Percentiles rank a stretch among this genome's conserved stretches.
These are phyloP conservation scores for Lateolabrax maculatus DNA, from an alignment of 2,797 vertebrate species.

Conservation along the genomic window DNA sequence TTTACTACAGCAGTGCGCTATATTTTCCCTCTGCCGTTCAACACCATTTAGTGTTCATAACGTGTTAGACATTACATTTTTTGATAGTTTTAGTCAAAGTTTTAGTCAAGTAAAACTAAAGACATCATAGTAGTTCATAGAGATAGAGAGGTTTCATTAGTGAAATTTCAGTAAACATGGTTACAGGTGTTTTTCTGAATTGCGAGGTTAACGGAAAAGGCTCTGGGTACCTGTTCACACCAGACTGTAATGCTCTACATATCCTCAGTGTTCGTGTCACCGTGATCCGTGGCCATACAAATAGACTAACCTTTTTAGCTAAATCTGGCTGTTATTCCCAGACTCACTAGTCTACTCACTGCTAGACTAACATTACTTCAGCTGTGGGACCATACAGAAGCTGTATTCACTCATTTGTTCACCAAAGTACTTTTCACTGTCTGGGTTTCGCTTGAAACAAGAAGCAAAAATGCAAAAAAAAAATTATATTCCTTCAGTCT, in stretches of 20 bases:
- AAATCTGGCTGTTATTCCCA: not conserved
- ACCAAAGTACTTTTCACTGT: not conserved
- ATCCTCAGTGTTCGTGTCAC: too few relatives aligned
- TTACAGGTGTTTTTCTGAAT: not conserved
- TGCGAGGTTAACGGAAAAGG: not conserved
- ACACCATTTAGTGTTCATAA: too few relatives aligned
- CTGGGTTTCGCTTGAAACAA: not conserved
- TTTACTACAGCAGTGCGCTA: not conserved
- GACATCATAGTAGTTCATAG: too few relatives aligned
- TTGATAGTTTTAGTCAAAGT: too few relatives aligned
- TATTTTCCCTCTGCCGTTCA: not conserved
- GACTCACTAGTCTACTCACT: not conserved
- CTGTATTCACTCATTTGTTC: not conserved
- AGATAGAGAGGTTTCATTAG: too few relatives aligned
- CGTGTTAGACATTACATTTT: too few relatives aligned
- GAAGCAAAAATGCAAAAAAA: not conserved
- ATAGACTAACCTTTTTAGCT: not conserved
- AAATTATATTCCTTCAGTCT: not conserved
- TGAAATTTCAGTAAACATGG: not conserved
- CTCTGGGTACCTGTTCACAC: not conserved
- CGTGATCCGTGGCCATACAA: not conserved
- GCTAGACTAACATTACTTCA: not conserved
- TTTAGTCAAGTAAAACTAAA: too few relatives aligned
- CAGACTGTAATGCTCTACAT: not conserved
- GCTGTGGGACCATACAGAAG: too few relatives aligned